Conservation (phyloP, 2,888 invertebrate genomes). For the Tenodera sinensis region DNA sequence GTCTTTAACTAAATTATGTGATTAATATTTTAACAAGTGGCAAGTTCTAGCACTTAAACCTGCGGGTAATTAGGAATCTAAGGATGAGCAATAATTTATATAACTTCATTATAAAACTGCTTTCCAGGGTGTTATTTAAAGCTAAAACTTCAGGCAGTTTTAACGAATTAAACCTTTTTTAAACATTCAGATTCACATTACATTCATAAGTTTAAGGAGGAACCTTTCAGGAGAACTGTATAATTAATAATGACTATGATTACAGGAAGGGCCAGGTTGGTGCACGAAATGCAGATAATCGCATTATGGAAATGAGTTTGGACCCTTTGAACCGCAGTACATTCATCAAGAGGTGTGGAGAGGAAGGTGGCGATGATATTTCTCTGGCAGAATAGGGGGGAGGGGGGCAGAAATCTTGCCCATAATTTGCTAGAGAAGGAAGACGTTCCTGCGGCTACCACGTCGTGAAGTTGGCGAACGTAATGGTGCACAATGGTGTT, state of each 20-base stretch:
- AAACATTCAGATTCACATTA: not conserved
- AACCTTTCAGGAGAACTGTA: not conserved
- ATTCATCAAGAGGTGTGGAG: not conserved
- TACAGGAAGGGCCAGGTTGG: not conserved
- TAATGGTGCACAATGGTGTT: not conserved
- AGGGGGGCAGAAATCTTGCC: not conserved
- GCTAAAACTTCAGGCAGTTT: not conserved
- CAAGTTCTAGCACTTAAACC: too few species aligned
- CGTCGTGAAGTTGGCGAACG: not conserved
- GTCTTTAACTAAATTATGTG: too few species aligned
- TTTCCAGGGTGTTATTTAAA: too few species aligned
- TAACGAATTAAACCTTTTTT: not conserved
- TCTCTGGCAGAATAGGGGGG: not conserved
- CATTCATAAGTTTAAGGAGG: not conserved
- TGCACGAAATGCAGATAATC: not conserved
- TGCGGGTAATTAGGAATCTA: too few species aligned
- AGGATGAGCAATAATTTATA: too few species aligned
- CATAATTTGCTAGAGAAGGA: not conserved
- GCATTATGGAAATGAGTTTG: not conserved
- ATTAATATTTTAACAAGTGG: too few species aligned
- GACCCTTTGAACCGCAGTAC: not conserved
- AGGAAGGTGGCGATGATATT: not conserved
- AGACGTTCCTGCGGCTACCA: not conserved
- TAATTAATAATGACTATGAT: not conserved
- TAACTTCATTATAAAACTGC: too few species aligned